phyloP scores from a whole-genome alignment of 2,888 invertebrate genomes.

The Torymus auratus region DNA sequence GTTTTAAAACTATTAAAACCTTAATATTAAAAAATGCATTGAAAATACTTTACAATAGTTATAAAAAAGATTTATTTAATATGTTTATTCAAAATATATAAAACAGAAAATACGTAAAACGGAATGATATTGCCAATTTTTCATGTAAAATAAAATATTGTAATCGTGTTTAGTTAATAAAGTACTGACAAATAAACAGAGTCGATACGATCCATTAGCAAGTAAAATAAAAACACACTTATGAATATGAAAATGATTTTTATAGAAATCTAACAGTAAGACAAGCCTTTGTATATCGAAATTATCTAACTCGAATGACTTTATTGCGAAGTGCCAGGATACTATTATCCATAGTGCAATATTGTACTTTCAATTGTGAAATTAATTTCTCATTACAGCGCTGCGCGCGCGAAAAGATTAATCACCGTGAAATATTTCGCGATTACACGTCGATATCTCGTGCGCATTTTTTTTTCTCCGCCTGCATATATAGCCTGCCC shows the following conservation, averaged over 20 bases:
- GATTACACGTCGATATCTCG: slow-evolving; percentile 13
- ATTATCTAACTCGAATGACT: not conserved
- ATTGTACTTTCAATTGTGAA: slow-evolving; percentile 17
- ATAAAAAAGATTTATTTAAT: no score
- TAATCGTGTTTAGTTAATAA: no score
- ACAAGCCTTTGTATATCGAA: slow-evolving; percentile 22
- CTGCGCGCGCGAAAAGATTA: slow-evolving; percentile 23
- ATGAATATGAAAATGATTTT: no score
- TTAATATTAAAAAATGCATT: no score
- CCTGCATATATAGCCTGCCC: slow-evolving; percentile 15
- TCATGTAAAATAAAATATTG: no score
- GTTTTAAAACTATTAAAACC: no score
- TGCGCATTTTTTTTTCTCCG: slow-evolving; percentile 3
- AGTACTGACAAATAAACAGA: no score
- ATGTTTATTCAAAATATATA: slow-evolving; percentile 1
- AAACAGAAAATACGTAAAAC: slow-evolving; percentile 7
- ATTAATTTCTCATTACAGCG: slow-evolving; percentile 16
- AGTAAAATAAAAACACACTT: no score
- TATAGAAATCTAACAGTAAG: not conserved
- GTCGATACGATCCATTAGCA: no score
- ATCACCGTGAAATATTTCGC: slow-evolving; percentile 21
- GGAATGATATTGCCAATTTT: slow-evolving; percentile 22
- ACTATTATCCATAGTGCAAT: slow-evolving; percentile 14
- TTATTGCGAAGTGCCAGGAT: not conserved
- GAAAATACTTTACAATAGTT: no score